These are phyloP conservation scores for Hirudo medicinalis DNA, from an alignment of 1,140 invertebrate genomes.

Conservation along the genomic window DNA sequence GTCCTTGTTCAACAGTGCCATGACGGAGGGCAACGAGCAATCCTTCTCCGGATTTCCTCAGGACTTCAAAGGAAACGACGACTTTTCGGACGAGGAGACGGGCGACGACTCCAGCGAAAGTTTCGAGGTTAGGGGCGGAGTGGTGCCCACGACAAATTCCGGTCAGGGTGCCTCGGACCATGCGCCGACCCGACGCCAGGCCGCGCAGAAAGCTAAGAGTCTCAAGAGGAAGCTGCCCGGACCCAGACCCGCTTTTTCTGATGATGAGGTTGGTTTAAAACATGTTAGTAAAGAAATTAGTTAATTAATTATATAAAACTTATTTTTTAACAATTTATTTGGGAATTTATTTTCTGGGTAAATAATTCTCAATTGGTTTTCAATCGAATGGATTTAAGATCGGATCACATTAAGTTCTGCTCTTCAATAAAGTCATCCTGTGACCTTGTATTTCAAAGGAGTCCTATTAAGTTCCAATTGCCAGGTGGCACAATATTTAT, in stretches of 20 bases:
- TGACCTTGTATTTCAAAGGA: no score
- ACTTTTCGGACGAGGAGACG: background rate
- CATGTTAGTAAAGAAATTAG: background rate
- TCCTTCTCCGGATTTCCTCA: background rate
- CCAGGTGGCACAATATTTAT: no score
- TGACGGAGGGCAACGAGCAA: background rate
- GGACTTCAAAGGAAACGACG: background rate
- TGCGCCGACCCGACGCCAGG: no score
- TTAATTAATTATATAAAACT: background rate
- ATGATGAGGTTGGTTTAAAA: conserved; percentile 11
- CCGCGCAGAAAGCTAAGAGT: no score
- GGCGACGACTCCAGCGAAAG: background rate
- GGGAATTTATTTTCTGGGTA: no score
- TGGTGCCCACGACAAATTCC: no score
- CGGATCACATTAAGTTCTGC: no score
- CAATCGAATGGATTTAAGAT: no score
- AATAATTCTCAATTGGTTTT: no score
- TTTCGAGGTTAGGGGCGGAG: background rate
- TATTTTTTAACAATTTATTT: background rate
- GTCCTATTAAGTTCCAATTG: no score
- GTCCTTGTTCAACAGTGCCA: background rate
- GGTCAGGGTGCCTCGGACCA: no score
- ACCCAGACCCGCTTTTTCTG: background rate
- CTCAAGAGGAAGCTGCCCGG: background rate
- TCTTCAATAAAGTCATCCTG: no score